Conservation (phyloP, 2,113 vertebrate genomes). For the Chunga burmeisteri region DNA sequence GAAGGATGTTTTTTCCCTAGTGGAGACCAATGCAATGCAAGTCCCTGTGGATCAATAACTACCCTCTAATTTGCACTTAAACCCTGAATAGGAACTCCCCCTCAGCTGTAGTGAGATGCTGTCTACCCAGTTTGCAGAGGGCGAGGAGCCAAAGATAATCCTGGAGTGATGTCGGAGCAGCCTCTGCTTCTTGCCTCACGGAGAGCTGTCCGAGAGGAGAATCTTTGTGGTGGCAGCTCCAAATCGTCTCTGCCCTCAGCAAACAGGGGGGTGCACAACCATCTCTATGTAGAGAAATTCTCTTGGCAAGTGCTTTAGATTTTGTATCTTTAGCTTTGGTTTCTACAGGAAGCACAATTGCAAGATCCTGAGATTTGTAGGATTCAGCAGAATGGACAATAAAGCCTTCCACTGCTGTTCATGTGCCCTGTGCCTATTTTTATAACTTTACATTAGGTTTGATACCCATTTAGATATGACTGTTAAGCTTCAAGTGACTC, state of each 20-base stretch:
- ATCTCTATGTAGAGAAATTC: neutral
- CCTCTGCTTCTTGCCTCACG: fast-evolving
- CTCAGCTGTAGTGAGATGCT: neutral
- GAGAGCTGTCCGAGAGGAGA: neutral
- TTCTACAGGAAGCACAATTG: neutral
- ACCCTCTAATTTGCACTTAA: neutral
- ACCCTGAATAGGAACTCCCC: neutral
- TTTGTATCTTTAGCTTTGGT: neutral
- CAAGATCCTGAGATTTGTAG: neutral
- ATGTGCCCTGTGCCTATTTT: neutral
- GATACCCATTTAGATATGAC: neutral
- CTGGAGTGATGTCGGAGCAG: neutral
- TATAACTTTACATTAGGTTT: neutral
- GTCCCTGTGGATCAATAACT: neutral
- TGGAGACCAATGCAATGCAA: neutral
- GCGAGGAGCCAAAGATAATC: neutral
- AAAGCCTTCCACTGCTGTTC: neutral
- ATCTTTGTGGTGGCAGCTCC: neutral
- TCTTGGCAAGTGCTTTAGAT: neutral
- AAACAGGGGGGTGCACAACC: neutral
- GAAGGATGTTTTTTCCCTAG: neutral
- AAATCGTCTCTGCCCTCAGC: neutral
- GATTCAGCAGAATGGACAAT: neutral
- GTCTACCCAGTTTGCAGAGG: neutral
- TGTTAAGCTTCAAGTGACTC: neutral